These are phyloP conservation scores for Caenorhabditis brenneri DNA, from an alignment of 1,140 invertebrate genomes.

Conservation along the genomic window DNA sequence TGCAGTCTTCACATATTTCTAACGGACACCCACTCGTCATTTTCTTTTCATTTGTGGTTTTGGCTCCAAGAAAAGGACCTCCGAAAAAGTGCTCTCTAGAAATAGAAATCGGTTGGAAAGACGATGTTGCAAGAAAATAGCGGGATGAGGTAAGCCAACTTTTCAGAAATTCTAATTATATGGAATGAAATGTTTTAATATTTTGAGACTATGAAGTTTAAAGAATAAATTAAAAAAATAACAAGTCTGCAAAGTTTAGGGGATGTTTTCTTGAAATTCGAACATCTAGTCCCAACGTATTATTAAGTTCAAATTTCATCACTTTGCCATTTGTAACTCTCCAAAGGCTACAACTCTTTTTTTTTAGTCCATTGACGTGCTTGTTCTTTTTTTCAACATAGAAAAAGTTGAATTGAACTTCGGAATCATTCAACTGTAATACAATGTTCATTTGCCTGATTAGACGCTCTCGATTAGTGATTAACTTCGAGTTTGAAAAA, in stretches of 20 bases:
- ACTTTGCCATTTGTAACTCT: not conserved
- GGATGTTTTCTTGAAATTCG: not conserved
- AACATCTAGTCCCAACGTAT: not conserved
- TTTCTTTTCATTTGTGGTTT: not conserved
- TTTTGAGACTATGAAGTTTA: too few relatives aligned
- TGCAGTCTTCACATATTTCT: not conserved
- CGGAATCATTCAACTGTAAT: not conserved
- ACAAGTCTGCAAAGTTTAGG: not conserved
- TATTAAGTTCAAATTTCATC: not conserved
- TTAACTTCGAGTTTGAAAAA: not conserved
- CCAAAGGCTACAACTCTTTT: not conserved
- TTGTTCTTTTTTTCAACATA: not conserved
- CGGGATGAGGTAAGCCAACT: constrained; percentile 27
- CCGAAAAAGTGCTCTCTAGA: not conserved
- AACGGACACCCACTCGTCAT: constrained; percentile 7
- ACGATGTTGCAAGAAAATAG: constrained; percentile 13
- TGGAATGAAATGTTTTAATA: not conserved
- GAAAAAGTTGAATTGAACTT: not conserved
- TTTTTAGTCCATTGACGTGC: not conserved
- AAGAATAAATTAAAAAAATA: too few relatives aligned
- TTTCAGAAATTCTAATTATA: too few relatives aligned
- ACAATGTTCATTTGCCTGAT: not conserved
- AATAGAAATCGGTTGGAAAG: not conserved
- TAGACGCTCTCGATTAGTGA: not conserved
- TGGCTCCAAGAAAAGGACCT: not conserved